Evolutionary conservation across 1,140 invertebrate genomes (phyloP).

Genomic region (Cherax quadricarinatus): DNA sequence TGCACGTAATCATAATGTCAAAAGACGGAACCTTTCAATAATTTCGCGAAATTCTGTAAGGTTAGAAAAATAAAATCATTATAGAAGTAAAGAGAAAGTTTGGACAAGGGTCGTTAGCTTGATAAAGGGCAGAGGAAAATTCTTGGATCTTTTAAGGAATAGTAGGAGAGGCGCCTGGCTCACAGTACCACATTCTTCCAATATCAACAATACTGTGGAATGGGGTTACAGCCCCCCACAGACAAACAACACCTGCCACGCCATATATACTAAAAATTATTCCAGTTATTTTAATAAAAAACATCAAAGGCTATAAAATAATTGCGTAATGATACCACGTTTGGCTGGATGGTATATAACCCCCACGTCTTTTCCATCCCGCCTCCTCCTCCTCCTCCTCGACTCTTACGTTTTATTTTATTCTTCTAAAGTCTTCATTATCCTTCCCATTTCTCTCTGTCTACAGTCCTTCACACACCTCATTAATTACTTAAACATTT

Average conservation of each 20-base stretch:
- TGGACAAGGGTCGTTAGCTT: constrained; percentile 21
- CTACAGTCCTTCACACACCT: no score
- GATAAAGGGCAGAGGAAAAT: constrained; percentile 17
- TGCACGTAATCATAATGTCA: neutral
- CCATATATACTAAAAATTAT: no score
- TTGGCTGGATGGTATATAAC: no score
- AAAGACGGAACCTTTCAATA: neutral
- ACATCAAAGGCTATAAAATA: no score
- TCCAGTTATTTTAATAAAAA: no score
- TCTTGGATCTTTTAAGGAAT: neutral
- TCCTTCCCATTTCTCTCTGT: no score
- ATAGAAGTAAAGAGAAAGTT: constrained; percentile 22
- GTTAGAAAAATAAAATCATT: constrained; percentile 39
- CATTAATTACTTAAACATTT: no score
- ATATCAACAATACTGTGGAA: neutral
- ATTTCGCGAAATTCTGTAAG: neutral
- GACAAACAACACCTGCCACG: neutral
- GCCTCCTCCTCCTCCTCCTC: no score
- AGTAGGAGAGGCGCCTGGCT: neutral
- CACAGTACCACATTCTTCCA: neutral
- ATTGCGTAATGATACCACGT: no score
- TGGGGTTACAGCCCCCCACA: neutral
- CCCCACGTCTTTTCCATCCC: no score
- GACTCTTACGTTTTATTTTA: no score
- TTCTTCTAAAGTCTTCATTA: no score